Percentiles rank a stretch among this genome's conserved stretches.
Evolutionary conservation across 1,140 invertebrate genomes (phyloP).

Genomic region (Cydia pomonella): DNA sequence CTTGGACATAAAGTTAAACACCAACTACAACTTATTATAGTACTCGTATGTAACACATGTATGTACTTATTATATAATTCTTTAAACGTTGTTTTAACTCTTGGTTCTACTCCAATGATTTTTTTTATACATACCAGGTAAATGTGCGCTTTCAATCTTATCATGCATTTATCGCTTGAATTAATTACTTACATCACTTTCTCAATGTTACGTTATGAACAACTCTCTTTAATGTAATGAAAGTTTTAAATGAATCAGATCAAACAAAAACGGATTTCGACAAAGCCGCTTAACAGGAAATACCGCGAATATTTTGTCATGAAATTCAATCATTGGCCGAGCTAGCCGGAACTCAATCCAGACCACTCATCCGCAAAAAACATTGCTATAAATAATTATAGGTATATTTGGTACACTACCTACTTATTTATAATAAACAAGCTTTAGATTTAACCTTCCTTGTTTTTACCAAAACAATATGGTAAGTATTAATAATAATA

Average conservation of each 20-base stretch:
- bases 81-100: neutral
- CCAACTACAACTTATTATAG: neutral
- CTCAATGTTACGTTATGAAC: conserved; percentile 15
- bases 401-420: neutral
- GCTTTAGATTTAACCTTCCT: neutral
- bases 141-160: conserved; percentile 10
- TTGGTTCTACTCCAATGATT: neutral
- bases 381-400: too few species aligned
- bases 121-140: neutral
- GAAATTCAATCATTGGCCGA: conserved; percentile 20
- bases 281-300: conserved; percentile 17
- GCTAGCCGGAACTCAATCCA: conserved; percentile 4
- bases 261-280: conserved; percentile 1
- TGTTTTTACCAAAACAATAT: neutral
- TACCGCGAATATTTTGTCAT: conserved; percentile 28
- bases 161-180: neutral
- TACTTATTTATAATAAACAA: neutral
- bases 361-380: conserved; percentile 18
- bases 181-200: conserved; percentile 5
- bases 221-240: conserved; percentile 14
- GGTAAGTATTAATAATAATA: too few species aligned
- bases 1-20: neutral
- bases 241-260: conserved; percentile 27
- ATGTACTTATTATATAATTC: neutral
- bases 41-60: neutral